Conservation (phyloP, 1,140 invertebrate genomes). For the Probaryconus sp. region DNA sequence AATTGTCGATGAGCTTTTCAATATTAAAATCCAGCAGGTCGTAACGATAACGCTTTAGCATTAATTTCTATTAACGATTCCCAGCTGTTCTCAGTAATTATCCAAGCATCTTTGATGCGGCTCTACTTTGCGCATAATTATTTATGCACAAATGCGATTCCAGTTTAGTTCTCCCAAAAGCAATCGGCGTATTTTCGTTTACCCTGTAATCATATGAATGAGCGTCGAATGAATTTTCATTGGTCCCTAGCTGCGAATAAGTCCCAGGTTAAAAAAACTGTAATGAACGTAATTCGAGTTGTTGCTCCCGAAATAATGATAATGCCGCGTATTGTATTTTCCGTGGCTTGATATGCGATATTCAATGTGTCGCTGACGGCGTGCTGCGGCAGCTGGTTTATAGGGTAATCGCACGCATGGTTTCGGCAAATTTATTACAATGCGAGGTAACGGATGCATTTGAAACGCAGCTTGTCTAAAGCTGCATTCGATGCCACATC, state of each 20-base stretch:
- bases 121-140: background rate
- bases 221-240: too few species aligned
- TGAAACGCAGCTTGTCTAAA: constrained; percentile 16
- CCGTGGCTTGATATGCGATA: background rate
- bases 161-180: too few species aligned
- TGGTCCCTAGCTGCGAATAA: too few species aligned
- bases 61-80: constrained; percentile 17
- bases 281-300: constrained; percentile 11
- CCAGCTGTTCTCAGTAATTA: constrained; percentile 9
- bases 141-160: constrained; percentile 11
- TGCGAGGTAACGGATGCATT: constrained; percentile 13
- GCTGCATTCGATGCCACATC: constrained; percentile 9
- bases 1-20: background rate
- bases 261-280: constrained; percentile 12
- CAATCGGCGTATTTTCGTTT: too few species aligned
- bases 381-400: constrained; percentile 19
- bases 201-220: too few species aligned
- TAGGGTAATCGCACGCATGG: constrained; percentile 18
- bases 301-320: background rate
- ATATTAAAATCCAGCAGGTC: background rate
- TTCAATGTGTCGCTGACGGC: constrained; percentile 9
- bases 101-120: constrained; percentile 12
- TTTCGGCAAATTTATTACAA: constrained; percentile 22
- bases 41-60: background rate
- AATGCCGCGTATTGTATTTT: constrained; percentile 5